phyloP scores from a whole-genome alignment of 2,113 vertebrate genomes.

The Anas platyrhynchos region DNA sequence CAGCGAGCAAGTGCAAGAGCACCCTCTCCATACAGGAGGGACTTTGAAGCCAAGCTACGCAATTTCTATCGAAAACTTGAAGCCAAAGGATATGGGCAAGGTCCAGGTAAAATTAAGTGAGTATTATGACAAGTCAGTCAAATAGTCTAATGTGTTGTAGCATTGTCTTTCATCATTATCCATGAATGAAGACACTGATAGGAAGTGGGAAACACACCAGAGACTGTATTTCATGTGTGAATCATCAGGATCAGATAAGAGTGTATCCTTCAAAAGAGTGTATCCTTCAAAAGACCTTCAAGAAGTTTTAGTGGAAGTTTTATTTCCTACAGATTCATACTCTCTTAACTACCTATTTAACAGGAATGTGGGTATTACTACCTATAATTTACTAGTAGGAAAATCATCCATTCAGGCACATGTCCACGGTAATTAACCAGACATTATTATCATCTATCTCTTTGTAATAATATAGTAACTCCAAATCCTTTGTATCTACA shows the following conservation, averaged over 20 bases:
- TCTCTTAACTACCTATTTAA: background rate
- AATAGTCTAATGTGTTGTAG: fast-evolving
- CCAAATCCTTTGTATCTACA: background rate
- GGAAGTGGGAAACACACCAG: background rate
- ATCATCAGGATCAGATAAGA: background rate
- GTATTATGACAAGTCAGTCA: slow-evolving; percentile 52
- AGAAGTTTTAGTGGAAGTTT: background rate
- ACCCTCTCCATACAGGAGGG: slow-evolving; percentile 96
- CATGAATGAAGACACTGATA: background rate
- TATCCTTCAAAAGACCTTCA: background rate
- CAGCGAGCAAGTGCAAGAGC: slow-evolving; percentile 92
- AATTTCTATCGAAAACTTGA: slow-evolving; percentile 98
- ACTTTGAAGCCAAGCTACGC: slow-evolving; percentile 97
- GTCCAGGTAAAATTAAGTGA: slow-evolving; percentile 98
- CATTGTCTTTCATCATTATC: background rate
- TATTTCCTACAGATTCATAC: background rate
- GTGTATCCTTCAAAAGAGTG: background rate
- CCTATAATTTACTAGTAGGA: background rate
- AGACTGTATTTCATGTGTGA: background rate
- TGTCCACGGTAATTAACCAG: background rate
- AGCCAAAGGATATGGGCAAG: slow-evolving; percentile 97
- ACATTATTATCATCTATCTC: background rate
- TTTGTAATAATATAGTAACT: background rate
- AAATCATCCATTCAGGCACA: background rate
- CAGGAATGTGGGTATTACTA: background rate